Percentiles rank a stretch among this genome's conserved stretches.
These are phyloP conservation scores for Salmo trutta DNA, from an alignment of 2,797 vertebrate genomes.

Conservation along the genomic window DNA sequence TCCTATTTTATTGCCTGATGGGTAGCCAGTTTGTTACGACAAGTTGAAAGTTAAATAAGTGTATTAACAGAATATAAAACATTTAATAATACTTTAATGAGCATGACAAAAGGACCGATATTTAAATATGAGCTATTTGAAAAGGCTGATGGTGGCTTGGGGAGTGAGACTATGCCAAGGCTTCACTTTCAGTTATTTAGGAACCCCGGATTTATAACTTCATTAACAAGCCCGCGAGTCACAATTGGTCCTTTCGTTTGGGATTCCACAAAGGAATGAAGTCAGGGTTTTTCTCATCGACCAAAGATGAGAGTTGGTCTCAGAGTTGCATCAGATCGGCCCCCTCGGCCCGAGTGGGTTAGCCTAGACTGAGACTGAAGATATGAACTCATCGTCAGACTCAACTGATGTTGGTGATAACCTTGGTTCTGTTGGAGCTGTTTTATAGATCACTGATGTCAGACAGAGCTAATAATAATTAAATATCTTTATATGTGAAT, in stretches of 20 bases:
- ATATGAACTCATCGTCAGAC: constrained; percentile 61
- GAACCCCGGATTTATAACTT: constrained; percentile 33
- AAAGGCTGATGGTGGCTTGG: constrained; percentile 24
- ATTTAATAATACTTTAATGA: constrained; percentile 49
- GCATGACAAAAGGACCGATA: constrained; percentile 52
- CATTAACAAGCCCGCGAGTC: constrained; percentile 59
- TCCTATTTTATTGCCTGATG: constrained; percentile 43
- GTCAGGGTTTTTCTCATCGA: constrained; percentile 62
- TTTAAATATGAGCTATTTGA: constrained; percentile 33
- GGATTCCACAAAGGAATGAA: constrained; percentile 63
- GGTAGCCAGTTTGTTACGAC: constrained; percentile 52
- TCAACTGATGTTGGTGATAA: constrained; percentile 43
- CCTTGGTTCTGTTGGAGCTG: constrained; percentile 29
- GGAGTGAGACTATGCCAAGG: constrained; percentile 15
- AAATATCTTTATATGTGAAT: too few relatives aligned
- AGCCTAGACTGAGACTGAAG: constrained; percentile 50
- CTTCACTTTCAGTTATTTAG: constrained; percentile 50
- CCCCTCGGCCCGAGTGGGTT: constrained; percentile 32
- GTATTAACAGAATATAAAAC: constrained; percentile 35
- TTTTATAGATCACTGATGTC: constrained; percentile 46
- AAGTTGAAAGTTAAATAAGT: constrained; percentile 17
- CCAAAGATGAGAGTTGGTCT: constrained; percentile 47
- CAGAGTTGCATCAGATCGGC: constrained; percentile 64
- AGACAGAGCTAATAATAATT: too few relatives aligned
- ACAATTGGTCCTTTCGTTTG: constrained; percentile 60